Percentiles rank a stretch among this genome's conserved stretches.
phyloP scores from a whole-genome alignment of 2,113 vertebrate genomes.

The Coryphaenoides rupestris region DNA sequence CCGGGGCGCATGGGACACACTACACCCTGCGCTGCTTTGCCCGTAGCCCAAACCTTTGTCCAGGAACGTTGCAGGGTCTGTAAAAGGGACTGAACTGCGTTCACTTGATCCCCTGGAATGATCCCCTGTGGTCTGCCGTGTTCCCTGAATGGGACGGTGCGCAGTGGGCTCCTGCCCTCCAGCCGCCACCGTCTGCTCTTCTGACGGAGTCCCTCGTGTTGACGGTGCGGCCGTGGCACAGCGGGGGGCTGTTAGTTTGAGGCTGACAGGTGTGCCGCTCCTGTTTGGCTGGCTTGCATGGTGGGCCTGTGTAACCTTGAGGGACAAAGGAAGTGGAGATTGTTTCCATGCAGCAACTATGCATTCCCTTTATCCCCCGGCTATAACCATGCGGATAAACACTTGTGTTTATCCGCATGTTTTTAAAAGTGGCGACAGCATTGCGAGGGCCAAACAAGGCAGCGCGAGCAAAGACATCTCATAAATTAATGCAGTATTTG shows the following conservation, averaged over 20 bases:
- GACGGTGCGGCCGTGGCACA: neutral
- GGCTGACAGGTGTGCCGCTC: slow-evolving; percentile 54
- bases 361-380: slow-evolving; percentile 47
- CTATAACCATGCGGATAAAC: slow-evolving; percentile 36
- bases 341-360: slow-evolving; percentile 57
- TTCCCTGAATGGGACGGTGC: too few species aligned
- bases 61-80: too few species aligned
- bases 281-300: slow-evolving; percentile 46
- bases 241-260: slow-evolving; percentile 25
- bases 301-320: slow-evolving; percentile 55
- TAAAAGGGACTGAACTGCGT: too few species aligned
- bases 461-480: neutral
- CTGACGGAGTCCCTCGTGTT: slow-evolving; percentile 26
- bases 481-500: neutral
- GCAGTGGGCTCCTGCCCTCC: too few species aligned
- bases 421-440: slow-evolving; percentile 34
- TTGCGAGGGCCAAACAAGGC: slow-evolving; percentile 10
- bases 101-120: too few species aligned
- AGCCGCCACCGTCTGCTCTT: too few species aligned
- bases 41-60: too few species aligned
- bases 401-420: slow-evolving; percentile 34
- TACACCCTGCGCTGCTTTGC: too few species aligned
- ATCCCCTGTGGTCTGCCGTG: too few species aligned
- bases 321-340: slow-evolving; percentile 51
- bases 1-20: too few species aligned